phyloP scores from a whole-genome alignment of 1,140 invertebrate genomes.

The Anoplolepis gracilipes region DNA sequence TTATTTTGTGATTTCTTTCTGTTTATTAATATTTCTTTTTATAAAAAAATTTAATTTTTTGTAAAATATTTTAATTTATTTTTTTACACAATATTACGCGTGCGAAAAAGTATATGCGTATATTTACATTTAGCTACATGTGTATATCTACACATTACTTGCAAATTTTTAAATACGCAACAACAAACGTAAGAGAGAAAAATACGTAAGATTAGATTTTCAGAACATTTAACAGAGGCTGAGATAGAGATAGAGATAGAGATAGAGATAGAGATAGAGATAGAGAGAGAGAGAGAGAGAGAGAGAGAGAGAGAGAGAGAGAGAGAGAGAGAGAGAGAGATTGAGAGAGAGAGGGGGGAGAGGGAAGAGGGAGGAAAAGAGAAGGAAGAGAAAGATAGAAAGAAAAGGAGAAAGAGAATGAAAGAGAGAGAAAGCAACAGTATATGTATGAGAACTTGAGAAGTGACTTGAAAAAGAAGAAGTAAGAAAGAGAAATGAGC shows the following conservation, averaged over 20 bases:
- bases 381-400: constrained; percentile 60
- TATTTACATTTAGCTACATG: too few relatives aligned
- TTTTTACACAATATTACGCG: background rate
- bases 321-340: constrained; percentile 11
- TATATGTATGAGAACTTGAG: background rate
- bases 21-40: background rate
- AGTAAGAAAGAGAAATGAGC: constrained; percentile 66
- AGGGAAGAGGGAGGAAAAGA: constrained; percentile 55
- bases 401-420: constrained; percentile 52
- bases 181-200: too few relatives aligned
- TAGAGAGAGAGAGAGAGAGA: constrained; percentile 1
- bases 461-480: constrained; percentile 58
- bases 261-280: too few relatives aligned
- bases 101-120: too few relatives aligned
- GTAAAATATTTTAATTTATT: background rate
- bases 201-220: too few relatives aligned
- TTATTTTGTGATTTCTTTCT: background rate
- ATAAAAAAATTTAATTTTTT: too few relatives aligned
- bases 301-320: constrained; percentile 44
- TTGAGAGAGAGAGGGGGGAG: constrained; percentile 12
- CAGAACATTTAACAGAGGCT: too few relatives aligned
- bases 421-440: constrained; percentile 32
- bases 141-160: too few relatives aligned
- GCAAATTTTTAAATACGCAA: too few relatives aligned
- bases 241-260: too few relatives aligned